Evolutionary conservation across 2,797 vertebrate genomes (phyloP).

Genomic region (Sciurus carolinensis): DNA sequence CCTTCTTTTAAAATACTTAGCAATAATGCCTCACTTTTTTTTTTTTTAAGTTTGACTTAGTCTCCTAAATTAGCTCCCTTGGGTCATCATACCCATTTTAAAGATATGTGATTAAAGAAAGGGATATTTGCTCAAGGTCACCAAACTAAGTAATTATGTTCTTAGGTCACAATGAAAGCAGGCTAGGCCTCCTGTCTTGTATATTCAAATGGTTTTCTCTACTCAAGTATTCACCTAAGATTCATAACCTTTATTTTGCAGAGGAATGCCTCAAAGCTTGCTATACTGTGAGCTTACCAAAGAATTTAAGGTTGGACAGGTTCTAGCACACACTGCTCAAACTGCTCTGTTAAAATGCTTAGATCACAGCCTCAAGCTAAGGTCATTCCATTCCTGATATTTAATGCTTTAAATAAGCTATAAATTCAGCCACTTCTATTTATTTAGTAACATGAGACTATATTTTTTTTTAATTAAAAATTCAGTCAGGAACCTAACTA

Average conservation of each 20-base stretch:
- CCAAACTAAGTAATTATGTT: not conserved
- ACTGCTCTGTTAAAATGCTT: not conserved
- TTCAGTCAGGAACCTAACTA: slow-evolving; percentile 2
- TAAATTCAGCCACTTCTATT: slow-evolving; percentile 45
- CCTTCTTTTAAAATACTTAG: slow-evolving; percentile 36
- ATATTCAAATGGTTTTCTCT: not conserved
- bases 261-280: not conserved
- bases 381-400: slow-evolving; percentile 43
- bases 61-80: slow-evolving; percentile 1
- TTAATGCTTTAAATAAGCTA: slow-evolving; percentile 53
- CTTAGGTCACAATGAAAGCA: not conserved
- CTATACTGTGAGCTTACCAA: not conserved
- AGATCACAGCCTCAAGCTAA: slow-evolving; percentile 25
- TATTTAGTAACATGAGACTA: slow-evolving; percentile 40
- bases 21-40: not conserved
- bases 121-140: slow-evolving; percentile 6
- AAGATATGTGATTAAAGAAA: slow-evolving; percentile 58
- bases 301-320: not conserved
- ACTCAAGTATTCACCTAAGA: slow-evolving; percentile 21
- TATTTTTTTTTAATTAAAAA: slow-evolving; percentile 11
- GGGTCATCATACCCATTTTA: slow-evolving; percentile 45
- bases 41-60: slow-evolving; percentile 3
- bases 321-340: not conserved
- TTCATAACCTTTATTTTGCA: not conserved
- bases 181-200: not conserved